Base-by-base conservation (phyloP, 2,888 invertebrate species). In the Diarsia brunnea region DNA sequence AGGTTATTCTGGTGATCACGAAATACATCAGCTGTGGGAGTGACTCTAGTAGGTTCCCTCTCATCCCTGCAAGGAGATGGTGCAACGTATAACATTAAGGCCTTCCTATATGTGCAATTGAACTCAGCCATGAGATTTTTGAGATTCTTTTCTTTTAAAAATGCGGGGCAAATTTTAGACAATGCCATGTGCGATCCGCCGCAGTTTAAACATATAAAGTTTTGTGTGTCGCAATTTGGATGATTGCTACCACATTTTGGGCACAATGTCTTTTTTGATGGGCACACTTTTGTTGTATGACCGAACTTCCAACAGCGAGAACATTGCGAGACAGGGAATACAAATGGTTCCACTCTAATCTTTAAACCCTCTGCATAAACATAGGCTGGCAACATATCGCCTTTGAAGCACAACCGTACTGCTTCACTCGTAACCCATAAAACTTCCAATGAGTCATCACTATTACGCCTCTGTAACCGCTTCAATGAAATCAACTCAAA, bases 401-500 rank as follows among this genome's bases (percentile, higher is more conserved):
- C 60, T 60, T 60, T 60, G 8, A 60, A 51, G 12, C 51, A 51
- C 51, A 51, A 51, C 51, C 51, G 51, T 7, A 51, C 51, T 21
- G 51, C 51, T 31, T 60, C 31, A 60, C 60, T 60, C 31, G 16
- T 60, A 31, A 60, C 19, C 60, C 60, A 60, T 31, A 60, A 60
- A 19, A 31, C 31, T 60, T 60, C 60, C 19, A 19, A 19, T 19
- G 31, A 31, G 12, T 60, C 60, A 8, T 31, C 31, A 5, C 19
- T 60, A 60, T 60, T 60, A 60, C 60, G 60, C 60, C 60, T 60
- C 19, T 60, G 31, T 19, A 60, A 31, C 12, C 60, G 60, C 8
- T 60, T 14, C 63, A 63, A 43, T 63, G 43, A 63, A 64, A 47
- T 12, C 12, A 63, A 64, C 14, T 64, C 63, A 45, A 64, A 64